These are phyloP conservation scores for Atrina japonica DNA, from an alignment of 2,888 invertebrate species.

Conservation along the genomic window DNA sequence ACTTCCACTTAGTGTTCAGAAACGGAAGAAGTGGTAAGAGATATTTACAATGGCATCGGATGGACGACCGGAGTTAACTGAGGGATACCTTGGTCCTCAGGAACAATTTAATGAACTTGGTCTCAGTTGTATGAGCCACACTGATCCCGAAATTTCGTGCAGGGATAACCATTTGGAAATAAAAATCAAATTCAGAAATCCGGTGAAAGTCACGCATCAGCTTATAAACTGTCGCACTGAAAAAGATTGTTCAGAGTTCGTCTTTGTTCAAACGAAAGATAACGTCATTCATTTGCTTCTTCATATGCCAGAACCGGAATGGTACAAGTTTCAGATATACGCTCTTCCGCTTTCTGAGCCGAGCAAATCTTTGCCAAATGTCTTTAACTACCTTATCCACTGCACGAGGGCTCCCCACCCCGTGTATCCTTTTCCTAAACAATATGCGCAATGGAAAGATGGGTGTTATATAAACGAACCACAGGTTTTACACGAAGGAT, in stretches of 20 bases:
- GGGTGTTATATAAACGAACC: slow-evolving; percentile 78
- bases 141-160: slow-evolving; percentile 52
- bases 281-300: slow-evolving; percentile 58
- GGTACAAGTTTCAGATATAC: slow-evolving; percentile 79
- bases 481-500: slow-evolving; percentile 66
- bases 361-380: slow-evolving; percentile 78
- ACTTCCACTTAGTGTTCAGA: too few relatives aligned
- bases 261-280: slow-evolving; percentile 70
- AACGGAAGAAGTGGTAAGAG: neutral
- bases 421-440: slow-evolving; percentile 78
- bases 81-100: slow-evolving; percentile 72
- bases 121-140: slow-evolving; percentile 60
- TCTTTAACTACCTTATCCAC: slow-evolving; percentile 79
- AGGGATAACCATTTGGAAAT: slow-evolving; percentile 66
- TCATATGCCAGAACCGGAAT: slow-evolving; percentile 72
- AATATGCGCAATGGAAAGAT: slow-evolving; percentile 80
- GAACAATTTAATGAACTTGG: slow-evolving; percentile 66
- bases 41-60: slow-evolving; percentile 24
- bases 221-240: slow-evolving; percentile 60
- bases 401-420: slow-evolving; percentile 62
- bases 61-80: slow-evolving; percentile 61
- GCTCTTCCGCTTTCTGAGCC: slow-evolving; percentile 74
- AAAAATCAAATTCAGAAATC: slow-evolving; percentile 56
- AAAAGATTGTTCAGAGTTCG: slow-evolving; percentile 63
- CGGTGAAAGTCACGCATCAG: slow-evolving; percentile 68